A percentile compares a stretch with the other conserved stretches of the same genome.
Evolutionary conservation across 2,888 invertebrate species (phyloP).

Genomic region (Hofmannophila pseudospretella): DNA sequence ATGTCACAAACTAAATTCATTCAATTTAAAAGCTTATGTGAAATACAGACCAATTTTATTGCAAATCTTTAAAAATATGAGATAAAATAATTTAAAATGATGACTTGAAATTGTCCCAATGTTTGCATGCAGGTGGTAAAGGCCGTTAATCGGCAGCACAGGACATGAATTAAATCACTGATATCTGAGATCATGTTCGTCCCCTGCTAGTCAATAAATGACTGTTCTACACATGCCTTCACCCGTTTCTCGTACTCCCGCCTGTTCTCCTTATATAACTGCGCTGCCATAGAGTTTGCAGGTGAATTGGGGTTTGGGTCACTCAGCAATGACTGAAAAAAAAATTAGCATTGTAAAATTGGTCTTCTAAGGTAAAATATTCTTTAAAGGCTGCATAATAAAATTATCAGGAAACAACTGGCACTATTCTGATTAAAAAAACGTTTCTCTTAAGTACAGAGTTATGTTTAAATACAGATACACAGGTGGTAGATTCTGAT

Average conservation of each 20-base stretch:
- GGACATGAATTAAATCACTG: constrained; percentile 28
- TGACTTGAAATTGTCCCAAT: constrained; percentile 48
- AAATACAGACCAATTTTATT: no score
- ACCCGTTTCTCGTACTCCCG: constrained; percentile 99
- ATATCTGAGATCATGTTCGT: constrained; percentile 32
- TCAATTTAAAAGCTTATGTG: background rate
- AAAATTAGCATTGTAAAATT: no score
- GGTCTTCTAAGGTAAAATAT: no score
- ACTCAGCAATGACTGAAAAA: constrained; percentile 96
- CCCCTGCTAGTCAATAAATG: constrained; percentile 93
- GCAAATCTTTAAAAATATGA: background rate
- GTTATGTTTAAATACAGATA: no score
- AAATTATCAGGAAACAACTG: no score
- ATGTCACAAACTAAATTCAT: background rate
- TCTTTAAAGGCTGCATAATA: no score
- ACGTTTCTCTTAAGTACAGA: no score
- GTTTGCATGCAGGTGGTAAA: constrained; percentile 51
- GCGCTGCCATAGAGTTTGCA: constrained; percentile 99
- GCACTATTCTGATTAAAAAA: no score
- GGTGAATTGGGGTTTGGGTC: constrained; percentile 99
- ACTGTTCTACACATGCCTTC: constrained; percentile 99
- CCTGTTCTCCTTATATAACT: constrained; percentile 99
- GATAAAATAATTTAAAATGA: background rate
- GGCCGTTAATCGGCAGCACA: constrained; percentile 38
- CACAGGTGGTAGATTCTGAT: no score